Evolutionary conservation across 2,888 invertebrate species (phyloP).

Genomic region (Cephus pygmeus): DNA sequence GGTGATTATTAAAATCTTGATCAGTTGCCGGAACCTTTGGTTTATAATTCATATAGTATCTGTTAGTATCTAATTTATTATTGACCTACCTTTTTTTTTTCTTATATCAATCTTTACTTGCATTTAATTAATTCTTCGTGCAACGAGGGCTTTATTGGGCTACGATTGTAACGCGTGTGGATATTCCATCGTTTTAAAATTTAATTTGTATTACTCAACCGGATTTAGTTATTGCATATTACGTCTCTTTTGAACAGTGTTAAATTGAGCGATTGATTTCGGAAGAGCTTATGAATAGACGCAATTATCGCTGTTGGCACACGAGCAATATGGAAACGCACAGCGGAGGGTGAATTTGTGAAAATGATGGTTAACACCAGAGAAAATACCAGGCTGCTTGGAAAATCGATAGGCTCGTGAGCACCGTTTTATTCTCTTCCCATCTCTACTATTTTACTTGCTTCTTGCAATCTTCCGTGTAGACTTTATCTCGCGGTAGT

Average conservation of each 20-base stretch:
- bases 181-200: not conserved
- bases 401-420: constrained; percentile 36
- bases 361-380: constrained; percentile 34
- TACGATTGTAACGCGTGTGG: not conserved
- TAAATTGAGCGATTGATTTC: not conserved
- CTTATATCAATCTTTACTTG: not conserved
- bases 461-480: not conserved
- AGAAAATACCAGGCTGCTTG: constrained; percentile 40
- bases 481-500: not conserved
- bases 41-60: no score
- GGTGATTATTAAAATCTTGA: not conserved
- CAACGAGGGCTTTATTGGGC: not conserved
- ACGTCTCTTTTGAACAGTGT: not conserved
- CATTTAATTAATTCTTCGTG: not conserved
- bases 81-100: not conserved
- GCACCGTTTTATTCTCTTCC: not conserved
- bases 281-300: not conserved
- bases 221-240: not conserved
- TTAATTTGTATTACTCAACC: not conserved
- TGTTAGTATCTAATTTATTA: no score
- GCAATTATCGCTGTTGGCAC: not conserved
- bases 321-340: not conserved
- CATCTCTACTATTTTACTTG: not conserved
- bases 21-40: not conserved
- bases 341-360: constrained; percentile 22